These are phyloP conservation scores for Cyprinodon tularosa DNA, from an alignment of 2,113 vertebrate species.

Conservation along the genomic window DNA sequence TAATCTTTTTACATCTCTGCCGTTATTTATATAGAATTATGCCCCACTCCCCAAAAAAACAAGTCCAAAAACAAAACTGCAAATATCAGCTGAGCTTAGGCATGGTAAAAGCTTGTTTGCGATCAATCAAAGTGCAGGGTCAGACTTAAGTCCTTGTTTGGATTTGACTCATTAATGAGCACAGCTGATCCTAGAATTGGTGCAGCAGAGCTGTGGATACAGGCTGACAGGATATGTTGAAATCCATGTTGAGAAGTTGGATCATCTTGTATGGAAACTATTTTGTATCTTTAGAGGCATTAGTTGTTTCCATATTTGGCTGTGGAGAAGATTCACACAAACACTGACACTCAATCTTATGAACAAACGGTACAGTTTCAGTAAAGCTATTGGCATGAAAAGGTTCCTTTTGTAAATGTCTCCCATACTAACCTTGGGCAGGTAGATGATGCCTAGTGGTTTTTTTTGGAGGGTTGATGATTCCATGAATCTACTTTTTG, in stretches of 20 bases:
- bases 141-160: not conserved
- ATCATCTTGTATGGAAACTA: slow-evolving; percentile 62
- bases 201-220: slow-evolving; percentile 1
- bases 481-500: not conserved
- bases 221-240: slow-evolving; percentile 51
- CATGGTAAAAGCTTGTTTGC: not conserved
- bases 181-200: not conserved
- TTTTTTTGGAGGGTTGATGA: not conserved
- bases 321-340: not conserved
- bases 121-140: not conserved
- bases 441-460: not conserved
- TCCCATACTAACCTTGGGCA: not conserved
- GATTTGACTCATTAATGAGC: not conserved
- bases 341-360: not conserved
- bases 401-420: not conserved
- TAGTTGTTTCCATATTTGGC: slow-evolving; percentile 10
- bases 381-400: not conserved
- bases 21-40: no score
- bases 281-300: slow-evolving; percentile 31
- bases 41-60: no score
- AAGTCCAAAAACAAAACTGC: no score
- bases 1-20: no score
- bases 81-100: no score
- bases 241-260: slow-evolving; percentile 52
- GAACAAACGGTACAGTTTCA: not conserved